Evolutionary conservation across 2,113 vertebrate species (phyloP), one percentile per base, ranked within the genome.

Genomic region (Laticauda laticaudata): DNA sequence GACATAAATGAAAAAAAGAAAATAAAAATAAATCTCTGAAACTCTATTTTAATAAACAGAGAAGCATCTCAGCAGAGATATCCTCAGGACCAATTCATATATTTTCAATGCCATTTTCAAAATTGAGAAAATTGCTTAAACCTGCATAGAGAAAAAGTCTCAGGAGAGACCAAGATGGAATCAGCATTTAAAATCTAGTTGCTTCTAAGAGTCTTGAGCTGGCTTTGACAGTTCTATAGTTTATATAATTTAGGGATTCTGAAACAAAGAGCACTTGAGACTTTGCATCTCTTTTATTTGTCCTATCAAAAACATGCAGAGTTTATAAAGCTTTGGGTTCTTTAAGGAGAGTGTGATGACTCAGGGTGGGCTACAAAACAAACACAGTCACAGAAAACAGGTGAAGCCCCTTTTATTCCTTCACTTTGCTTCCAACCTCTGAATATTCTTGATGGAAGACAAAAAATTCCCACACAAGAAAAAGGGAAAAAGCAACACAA

Each of bases 1-100:
- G 75, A 92, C 15, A 92, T 26, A 56, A 55, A 89, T 18, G 34
- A 34, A 75, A 6, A 75, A 93, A 45, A 48, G 57, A 89, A 94
- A 43, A 53, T 55, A 88, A 93, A 45, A 94, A 90, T 85, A 86
- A 93, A 45, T 61, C 0, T 45, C n/a, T 43, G 48, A 20, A 61
- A n/a, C 24, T 20, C 43, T 61, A 26, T 43, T 87, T 43, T 21
- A 2, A 48, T 29, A 88, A 55, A 56, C n/a, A 43, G 48, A 48
- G 61, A 3, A 48, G 34, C 12, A 51, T 20, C 57, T 54, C 23
- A 26, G 15, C 57, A 92, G 39, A 14, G 7, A 24, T 86, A 39
- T 26, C 12, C 23, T 81, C 21, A 43, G 34, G 75, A 81, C 75
- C 86, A 54, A 24, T 85, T 26, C 45, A 54, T 24, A 26, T 8